Conservation (phyloP, 1,140 invertebrate genomes). For the Parasteatoda tepidariorum region DNA sequence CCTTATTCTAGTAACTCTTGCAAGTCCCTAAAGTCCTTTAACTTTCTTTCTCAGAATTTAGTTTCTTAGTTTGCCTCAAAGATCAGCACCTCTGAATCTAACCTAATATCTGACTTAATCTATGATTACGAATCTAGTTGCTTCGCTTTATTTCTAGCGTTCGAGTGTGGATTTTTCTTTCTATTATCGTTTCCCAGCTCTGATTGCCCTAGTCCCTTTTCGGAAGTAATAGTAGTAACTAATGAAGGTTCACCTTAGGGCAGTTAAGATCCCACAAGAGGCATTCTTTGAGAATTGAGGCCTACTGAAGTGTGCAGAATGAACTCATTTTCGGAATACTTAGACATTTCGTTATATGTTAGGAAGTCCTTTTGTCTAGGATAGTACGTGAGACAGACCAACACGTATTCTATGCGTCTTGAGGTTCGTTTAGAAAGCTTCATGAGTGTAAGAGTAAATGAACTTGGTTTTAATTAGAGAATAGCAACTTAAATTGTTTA, state of each 20-base stretch:
- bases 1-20: background rate
- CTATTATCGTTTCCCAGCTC: constrained; percentile 15
- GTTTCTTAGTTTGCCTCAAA: background rate
- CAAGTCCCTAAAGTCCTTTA: background rate
- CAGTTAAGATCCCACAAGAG: background rate
- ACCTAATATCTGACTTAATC: constrained; percentile 45
- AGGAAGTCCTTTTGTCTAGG: background rate
- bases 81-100: background rate
- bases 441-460: no score
- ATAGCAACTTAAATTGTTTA: no score
- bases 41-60: background rate
- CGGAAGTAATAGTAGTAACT: constrained; percentile 7
- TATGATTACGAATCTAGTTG: constrained; percentile 34
- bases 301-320: background rate
- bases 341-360: background rate
- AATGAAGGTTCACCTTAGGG: constrained; percentile 26
- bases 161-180: background rate
- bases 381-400: no score
- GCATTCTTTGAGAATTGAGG: background rate
- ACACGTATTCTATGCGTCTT: no score
- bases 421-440: no score
- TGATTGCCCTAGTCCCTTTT: constrained; percentile 19
- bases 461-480: no score
- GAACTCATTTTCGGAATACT: background rate
- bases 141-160: constrained; percentile 28